Evolutionary conservation across 1,140 invertebrate species (phyloP), one percentile per base, ranked within the genome.

Genomic region (Adoxophyes honmai): DNA sequence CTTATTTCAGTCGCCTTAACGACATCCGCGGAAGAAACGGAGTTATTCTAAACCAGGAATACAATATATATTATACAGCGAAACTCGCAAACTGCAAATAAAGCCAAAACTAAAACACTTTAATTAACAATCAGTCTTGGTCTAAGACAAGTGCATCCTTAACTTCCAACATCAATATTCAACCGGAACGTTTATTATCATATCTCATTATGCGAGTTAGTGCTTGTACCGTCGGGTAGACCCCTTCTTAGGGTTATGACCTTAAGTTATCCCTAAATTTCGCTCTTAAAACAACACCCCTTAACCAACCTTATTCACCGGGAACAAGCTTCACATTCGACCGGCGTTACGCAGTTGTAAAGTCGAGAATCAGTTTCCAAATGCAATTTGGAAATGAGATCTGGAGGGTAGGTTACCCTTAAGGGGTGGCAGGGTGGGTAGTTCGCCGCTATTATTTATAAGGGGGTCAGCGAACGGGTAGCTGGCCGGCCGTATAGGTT

Each of bases 201-300:
- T 88, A 88, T 88, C 83, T 88, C 85, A 88, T 88, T 88, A 88
- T 88, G 85, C 83, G 75, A 88, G 82, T 88, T 88, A 88, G 85
- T 86, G 81, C 83, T 84, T 79, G 77, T 79, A 78, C 74, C 83
- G 77, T 60, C 71, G 65, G 68, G 71, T 69, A 75, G 66, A 65
- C 68, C 81, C 80, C 85, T 86, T 85, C 81, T 88, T 86, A 82
- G 80, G n/a, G 80, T 81, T 81, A 83, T 86, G 74, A 79, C 81
- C 84, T 81, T 75, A 64, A 70, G 69, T 68, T 73, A 75, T 68
- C 75, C 70, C 75, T 86, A 76, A 83, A 82, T 77, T 66, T 76
- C 66, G 68, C 60, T 72, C 63, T 75, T 77, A 75, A 10, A 69
- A 60, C 54, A 60, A 61, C 71, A 62, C 64, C 10, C 57, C 18